Evolutionary conservation across 2,113 vertebrate genomes (phyloP).

Genomic region (Gymnorhina tibicen): DNA sequence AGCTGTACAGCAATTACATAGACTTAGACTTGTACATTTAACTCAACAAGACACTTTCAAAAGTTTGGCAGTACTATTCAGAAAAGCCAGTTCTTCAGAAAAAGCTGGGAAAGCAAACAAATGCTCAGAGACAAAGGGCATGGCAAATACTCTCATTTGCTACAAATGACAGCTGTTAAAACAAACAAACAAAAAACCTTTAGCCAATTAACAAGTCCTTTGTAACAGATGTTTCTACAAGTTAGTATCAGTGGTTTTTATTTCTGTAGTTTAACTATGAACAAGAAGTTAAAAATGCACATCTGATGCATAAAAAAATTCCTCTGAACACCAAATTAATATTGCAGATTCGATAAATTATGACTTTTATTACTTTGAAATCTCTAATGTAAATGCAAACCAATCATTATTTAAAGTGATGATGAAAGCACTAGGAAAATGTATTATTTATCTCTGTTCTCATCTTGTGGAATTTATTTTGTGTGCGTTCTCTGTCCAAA

Average conservation of each 20-base stretch:
- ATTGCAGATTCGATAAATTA: not conserved
- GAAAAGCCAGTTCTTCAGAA: not conserved
- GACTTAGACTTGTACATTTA: not conserved
- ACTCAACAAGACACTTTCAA: not conserved
- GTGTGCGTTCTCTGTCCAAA: not conserved
- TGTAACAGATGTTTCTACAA: not conserved
- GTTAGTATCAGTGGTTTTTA: not conserved
- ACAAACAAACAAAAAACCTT: not conserved
- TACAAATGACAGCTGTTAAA: not conserved
- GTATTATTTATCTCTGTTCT: not conserved
- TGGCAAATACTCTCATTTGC: not conserved
- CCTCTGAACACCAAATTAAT: not conserved
- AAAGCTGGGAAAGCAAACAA: constrained; percentile 10
- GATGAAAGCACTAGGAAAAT: not conserved
- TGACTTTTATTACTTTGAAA: not conserved
- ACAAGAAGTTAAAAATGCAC: not conserved
- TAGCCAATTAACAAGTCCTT: not conserved
- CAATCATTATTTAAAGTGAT: not conserved
- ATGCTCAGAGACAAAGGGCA: not conserved
- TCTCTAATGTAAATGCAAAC: not conserved
- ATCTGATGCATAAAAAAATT: not conserved
- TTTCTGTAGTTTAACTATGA: not conserved
- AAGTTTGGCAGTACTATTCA: not conserved
- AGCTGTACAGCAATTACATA: not conserved
- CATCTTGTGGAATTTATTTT: not conserved